These are phyloP conservation scores for Cherax quadricarinatus DNA, from an alignment of 1,140 invertebrate genomes.

Conservation along the genomic window DNA sequence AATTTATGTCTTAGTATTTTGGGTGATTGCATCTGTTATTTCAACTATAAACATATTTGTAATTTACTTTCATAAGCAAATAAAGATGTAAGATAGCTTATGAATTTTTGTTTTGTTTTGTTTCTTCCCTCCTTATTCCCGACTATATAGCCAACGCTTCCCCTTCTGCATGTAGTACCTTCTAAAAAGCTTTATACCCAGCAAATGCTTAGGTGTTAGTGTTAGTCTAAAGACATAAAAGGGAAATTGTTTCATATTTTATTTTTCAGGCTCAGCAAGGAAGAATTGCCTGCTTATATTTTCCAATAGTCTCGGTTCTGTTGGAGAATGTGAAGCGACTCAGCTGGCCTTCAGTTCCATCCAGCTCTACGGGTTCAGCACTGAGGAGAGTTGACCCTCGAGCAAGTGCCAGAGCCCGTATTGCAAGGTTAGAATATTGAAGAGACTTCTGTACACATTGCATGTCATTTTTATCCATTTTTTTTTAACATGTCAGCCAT, in stretches of 20 bases:
- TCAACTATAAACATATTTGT: no score
- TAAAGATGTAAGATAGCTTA: no score
- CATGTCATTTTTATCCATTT: background rate
- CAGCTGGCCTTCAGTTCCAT: constrained; percentile 76
- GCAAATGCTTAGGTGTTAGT: no score
- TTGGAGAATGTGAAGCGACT: constrained; percentile 86
- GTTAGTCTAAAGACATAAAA: no score
- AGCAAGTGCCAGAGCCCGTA: constrained; percentile 67
- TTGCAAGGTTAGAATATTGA: constrained; percentile 46
- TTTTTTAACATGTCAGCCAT: background rate
- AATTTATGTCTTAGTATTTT: no score
- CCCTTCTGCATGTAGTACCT: no score
- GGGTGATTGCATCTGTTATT: no score
- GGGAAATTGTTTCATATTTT: background rate
- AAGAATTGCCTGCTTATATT: constrained; percentile 91
- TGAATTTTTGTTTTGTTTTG: no score
- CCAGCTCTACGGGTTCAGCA: constrained; percentile 6
- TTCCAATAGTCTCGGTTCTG: constrained; percentile 92
- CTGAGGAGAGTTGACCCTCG: constrained; percentile 52
- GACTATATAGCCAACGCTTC: no score
- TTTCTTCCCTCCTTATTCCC: no score
- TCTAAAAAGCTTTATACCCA: no score
- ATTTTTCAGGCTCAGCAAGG: constrained; percentile 84
- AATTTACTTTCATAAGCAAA: no score
- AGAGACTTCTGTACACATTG: background rate